Conservation (phyloP, 2,113 vertebrate species). For the Pampusana beccarii region DNA sequence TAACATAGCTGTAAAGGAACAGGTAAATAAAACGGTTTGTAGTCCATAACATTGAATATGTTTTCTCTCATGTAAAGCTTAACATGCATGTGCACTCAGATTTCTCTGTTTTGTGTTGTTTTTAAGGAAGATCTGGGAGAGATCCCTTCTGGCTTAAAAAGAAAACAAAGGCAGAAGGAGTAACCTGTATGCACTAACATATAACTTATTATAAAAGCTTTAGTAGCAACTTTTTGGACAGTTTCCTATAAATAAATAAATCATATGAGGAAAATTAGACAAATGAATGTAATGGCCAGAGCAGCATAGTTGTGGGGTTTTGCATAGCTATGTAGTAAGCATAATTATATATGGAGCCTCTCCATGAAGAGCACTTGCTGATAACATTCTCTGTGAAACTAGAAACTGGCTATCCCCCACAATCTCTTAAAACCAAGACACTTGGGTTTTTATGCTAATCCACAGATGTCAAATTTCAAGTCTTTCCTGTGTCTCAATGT, state of each 20-base stretch:
- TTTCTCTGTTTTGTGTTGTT: neutral
- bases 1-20: neutral
- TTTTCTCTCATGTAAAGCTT: neutral
- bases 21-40: neutral
- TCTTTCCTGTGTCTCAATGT: neutral
- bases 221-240: neutral
- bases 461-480: neutral
- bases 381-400: neutral
- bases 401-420: neutral
- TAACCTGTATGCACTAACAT: neutral
- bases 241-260: neutral
- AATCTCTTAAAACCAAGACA: neutral
- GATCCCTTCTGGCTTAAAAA: neutral
- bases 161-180: neutral
- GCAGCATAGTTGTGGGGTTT: neutral
- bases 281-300: neutral
- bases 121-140: neutral
- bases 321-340: neutral
- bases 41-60: neutral
- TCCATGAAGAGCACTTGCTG: neutral
- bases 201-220: neutral
- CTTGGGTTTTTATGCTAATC: neutral
- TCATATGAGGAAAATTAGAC: neutral
- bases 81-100: neutral
- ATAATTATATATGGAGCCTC: neutral